Conservation (phyloP, 2,888 invertebrate genomes). For the Agonopterix arenella region DNA sequence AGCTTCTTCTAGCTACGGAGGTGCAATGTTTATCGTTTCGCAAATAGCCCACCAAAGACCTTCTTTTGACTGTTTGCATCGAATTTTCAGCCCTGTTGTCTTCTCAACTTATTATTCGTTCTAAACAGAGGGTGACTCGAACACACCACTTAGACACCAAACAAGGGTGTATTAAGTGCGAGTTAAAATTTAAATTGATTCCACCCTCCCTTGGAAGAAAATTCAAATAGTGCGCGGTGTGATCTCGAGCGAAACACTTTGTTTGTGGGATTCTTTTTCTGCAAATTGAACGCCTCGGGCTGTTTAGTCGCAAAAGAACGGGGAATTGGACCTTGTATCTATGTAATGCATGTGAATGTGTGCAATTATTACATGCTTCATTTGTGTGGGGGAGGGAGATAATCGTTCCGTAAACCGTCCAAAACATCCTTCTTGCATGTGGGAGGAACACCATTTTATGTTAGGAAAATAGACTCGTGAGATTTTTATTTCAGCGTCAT, state of each 20-base stretch:
- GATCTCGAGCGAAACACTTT: slow-evolving; percentile 66
- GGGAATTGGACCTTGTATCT: slow-evolving; percentile 28
- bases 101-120: slow-evolving; percentile 69
- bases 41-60: too few species aligned
- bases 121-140: slow-evolving; percentile 71
- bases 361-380: slow-evolving; percentile 53
- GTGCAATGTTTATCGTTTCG: too few species aligned
- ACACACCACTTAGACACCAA: slow-evolving; percentile 77
- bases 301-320: slow-evolving; percentile 58
- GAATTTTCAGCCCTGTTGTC: slow-evolving; percentile 53
- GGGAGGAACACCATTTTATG: not conserved
- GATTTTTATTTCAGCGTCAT: too few species aligned
- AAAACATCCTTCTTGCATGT: not conserved
- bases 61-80: slow-evolving; percentile 13
- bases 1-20: too few species aligned
- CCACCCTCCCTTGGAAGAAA: slow-evolving; percentile 63
- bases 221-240: slow-evolving; percentile 74
- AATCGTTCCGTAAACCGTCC: slow-evolving; percentile 2
- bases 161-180: slow-evolving; percentile 76
- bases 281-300: slow-evolving; percentile 72
- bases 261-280: slow-evolving; percentile 73
- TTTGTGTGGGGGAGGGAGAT: slow-evolving; percentile 36
- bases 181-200: slow-evolving; percentile 78
- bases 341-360: slow-evolving; percentile 34
- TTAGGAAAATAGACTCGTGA: too few species aligned